Evolutionary conservation across 2,888 invertebrate genomes (phyloP), one percentile per base, ranked within the genome.

Genomic region (Pollenia angustigena): DNA sequence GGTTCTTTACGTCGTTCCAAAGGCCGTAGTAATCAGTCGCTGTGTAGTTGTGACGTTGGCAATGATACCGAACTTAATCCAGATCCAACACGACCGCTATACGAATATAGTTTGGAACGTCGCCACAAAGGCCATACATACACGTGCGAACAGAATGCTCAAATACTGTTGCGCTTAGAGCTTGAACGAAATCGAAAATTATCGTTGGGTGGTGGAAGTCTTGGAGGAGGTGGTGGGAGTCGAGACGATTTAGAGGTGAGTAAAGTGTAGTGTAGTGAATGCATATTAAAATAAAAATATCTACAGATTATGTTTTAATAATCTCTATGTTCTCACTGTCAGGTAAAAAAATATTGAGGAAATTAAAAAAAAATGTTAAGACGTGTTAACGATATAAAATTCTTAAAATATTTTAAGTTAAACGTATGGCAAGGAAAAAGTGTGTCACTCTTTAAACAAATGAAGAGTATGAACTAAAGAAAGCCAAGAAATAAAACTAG

Each of bases 81-180:
- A 81, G 91, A 93, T 90, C 92, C 93, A 7, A 90, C 92, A 16
- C 90, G 93, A 68, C 93, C 93, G 56, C 88, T 93, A 16, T 93
- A 92, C 88, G 94, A 94, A 88, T 94, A 93, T 89, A 94, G 94
- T 88, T 90, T 94, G 90, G 94, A 94, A 90, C 90, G 93, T 12
- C 92, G 92, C 54, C 92, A 91, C 80, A 93, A 92, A 88, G 92
- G 93, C 75, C 94, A 94, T 90, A 93, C 94, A 50, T 94, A 94
- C 90, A 93, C 92, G 81, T 94, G 94, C 90, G 94, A 94, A 88
- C 94, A 94, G 88, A 94, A 94, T 88, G 93, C 94, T 88, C 93
- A 94, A 90, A 93, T 94, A 89, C 91, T 94, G 89, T 92, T 94
- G 90, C 91, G 94, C 90, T 90, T 93, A 89, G 93, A 93, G 90